These are phyloP conservation scores for Acanthosepion lycidas DNA, from an alignment of 2,888 invertebrate species.

Conservation along the genomic window DNA sequence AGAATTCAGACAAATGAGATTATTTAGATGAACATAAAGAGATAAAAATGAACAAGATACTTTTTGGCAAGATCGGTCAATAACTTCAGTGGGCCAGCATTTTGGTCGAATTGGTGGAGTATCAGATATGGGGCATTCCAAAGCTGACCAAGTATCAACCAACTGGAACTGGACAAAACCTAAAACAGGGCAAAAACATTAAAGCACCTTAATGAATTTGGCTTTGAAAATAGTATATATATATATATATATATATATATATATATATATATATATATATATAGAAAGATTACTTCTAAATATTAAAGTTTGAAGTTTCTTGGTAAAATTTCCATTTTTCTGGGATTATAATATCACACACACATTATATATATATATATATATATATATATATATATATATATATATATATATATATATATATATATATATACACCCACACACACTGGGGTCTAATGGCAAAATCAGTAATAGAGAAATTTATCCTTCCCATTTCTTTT, in stretches of 20 bases:
- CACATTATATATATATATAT: not conserved
- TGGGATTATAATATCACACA: no score
- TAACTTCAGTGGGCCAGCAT: slow-evolving; percentile 70
- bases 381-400: not conserved
- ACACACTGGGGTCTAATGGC: no score
- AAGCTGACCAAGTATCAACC: slow-evolving; percentile 69
- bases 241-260: no score
- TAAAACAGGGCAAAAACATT: slow-evolving; percentile 48
- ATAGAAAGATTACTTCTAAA: no score
- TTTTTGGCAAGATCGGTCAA: slow-evolving; percentile 71
- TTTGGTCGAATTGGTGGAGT: slow-evolving; percentile 68
- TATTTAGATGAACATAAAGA: no score
- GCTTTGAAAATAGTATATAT: no score
- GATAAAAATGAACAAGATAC: slow-evolving; percentile 53
- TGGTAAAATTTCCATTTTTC: no score
- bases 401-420: not conserved
- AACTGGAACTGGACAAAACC: slow-evolving; percentile 70
- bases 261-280: no score
- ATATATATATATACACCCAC: not conserved
- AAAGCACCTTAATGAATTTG: not conserved
- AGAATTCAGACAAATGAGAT: no score
- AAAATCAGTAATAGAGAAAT: no score
- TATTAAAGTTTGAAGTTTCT: no score
- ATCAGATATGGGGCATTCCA: slow-evolving; percentile 72
- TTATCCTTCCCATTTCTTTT: no score